Conservation (phyloP, 2,797 vertebrate species). For the Nasua narica region DNA sequence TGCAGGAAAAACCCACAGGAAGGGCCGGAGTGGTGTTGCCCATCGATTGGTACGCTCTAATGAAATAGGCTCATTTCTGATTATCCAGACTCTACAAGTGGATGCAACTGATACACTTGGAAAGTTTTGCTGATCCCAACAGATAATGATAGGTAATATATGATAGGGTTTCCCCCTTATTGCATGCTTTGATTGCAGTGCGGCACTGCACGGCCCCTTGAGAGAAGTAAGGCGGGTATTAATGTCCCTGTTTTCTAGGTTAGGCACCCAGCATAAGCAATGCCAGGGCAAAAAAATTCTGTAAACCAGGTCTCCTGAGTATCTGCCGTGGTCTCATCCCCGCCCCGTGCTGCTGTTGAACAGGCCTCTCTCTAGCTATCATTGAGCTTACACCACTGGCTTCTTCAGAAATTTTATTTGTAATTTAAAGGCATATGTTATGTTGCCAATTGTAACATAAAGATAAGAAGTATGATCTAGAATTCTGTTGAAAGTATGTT, state of each 20-base stretch:
- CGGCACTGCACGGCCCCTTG: neutral
- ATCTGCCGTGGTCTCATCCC: neutral
- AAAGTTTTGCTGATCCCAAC: neutral
- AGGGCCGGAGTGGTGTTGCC: neutral
- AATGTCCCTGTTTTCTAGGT: neutral
- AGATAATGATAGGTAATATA: neutral
- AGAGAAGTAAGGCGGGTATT: neutral
- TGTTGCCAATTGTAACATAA: neutral
- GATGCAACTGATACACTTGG: neutral
- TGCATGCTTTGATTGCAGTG: neutral
- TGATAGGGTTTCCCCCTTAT: neutral
- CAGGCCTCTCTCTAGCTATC: neutral
- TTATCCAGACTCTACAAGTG: neutral
- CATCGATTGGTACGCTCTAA: neutral
- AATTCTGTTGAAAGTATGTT: slow-evolving; percentile 4
- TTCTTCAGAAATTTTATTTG: neutral
- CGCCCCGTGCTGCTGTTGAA: neutral
- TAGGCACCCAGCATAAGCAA: neutral
- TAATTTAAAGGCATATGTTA: neutral
- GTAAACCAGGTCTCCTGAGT: neutral
- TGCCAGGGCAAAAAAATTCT: neutral
- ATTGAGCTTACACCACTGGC: neutral
- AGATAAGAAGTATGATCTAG: neutral
- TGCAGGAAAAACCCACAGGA: neutral
- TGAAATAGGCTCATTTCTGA: neutral